phyloP scores from a whole-genome alignment of 92 coral and sea anemone genomes.

The Scolanthus callimorphus region DNA sequence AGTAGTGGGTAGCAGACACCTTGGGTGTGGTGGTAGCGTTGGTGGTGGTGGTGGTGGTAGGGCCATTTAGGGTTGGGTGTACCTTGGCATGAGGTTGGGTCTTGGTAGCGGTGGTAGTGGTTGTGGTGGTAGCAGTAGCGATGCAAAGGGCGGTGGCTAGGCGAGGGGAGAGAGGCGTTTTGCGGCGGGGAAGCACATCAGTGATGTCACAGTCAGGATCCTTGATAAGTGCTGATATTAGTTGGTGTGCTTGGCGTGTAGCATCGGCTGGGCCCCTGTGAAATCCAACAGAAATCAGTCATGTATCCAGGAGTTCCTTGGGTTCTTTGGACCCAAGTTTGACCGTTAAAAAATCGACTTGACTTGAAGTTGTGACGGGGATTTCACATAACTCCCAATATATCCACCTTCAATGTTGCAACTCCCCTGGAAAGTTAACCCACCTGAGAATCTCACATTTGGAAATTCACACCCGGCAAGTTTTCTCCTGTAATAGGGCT shows the following conservation, averaged over 20 bases:
- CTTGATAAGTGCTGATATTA: slow-evolving; percentile 91
- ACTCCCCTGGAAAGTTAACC: no score
- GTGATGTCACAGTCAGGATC: slow-evolving; percentile 98
- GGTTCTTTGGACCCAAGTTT: no score
- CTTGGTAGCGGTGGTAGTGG: slow-evolving; percentile 47
- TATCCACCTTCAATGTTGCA: no score
- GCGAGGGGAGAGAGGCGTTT: slow-evolving; percentile 63
- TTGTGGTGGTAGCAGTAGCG: slow-evolving; percentile 51
- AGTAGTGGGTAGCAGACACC: background rate
- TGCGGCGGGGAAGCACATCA: slow-evolving; percentile 92
- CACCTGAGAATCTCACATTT: no score
- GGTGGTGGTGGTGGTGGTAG: slow-evolving; percentile 36
- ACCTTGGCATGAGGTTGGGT: background rate
- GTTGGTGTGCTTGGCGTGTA: slow-evolving; percentile 96
- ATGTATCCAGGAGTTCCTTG: no score
- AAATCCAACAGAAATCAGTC: no score
- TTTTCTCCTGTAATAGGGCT: no score
- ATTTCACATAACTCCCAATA: no score
- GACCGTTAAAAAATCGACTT: no score
- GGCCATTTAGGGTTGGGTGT: slow-evolving; percentile 17
- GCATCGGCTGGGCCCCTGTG: slow-evolving; percentile 99
- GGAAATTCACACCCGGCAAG: no score
- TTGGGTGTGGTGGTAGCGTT: slow-evolving; percentile 4
- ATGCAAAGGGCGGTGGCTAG: slow-evolving; percentile 36
- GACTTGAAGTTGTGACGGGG: no score